A percentile compares a stretch with the other conserved stretches of the same genome.
These are phyloP conservation scores for Drosophila leontia DNA, from an alignment of 1,140 invertebrate genomes.

Conservation along the genomic window DNA sequence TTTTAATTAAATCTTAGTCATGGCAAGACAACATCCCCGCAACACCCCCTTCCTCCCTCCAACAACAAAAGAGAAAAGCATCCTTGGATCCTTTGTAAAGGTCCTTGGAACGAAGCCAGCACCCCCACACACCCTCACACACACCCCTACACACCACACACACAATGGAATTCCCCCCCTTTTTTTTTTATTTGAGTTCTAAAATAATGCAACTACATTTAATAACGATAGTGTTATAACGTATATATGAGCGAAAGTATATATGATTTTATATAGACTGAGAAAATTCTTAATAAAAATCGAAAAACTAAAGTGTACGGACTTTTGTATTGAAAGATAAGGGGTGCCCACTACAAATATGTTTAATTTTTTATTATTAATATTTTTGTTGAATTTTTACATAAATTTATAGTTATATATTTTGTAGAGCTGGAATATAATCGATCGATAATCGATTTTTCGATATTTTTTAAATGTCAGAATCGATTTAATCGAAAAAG, in stretches of 20 bases:
- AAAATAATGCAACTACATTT: conserved; percentile 60
- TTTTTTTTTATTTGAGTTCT: conserved; percentile 60
- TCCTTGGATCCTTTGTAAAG: background rate
- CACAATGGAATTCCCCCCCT: conserved; percentile 18
- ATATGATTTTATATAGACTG: conserved; percentile 75
- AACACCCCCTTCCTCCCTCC: background rate
- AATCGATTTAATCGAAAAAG: too few relatives aligned
- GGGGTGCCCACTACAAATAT: background rate
- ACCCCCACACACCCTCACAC: conserved; percentile 8
- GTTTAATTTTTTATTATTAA: background rate
- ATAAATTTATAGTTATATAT: background rate
- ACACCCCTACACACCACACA: too few relatives aligned
- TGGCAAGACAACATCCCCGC: conserved; percentile 44
- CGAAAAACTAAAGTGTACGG: conserved; percentile 42
- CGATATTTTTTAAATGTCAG: too few relatives aligned
- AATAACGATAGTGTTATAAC: conserved; percentile 66
- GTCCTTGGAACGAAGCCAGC: conserved; percentile 4
- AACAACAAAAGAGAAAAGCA: background rate
- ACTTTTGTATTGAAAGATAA: background rate
- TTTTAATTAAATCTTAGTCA: conserved; percentile 68
- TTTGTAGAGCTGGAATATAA: too few relatives aligned
- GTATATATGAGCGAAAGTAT: conserved; percentile 61
- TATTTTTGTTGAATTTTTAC: background rate
- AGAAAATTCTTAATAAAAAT: conserved; percentile 76
- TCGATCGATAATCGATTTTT: too few relatives aligned